Evolutionary conservation across 2,113 vertebrate genomes (phyloP).

Genomic region (Phylloscopus trochilus): DNA sequence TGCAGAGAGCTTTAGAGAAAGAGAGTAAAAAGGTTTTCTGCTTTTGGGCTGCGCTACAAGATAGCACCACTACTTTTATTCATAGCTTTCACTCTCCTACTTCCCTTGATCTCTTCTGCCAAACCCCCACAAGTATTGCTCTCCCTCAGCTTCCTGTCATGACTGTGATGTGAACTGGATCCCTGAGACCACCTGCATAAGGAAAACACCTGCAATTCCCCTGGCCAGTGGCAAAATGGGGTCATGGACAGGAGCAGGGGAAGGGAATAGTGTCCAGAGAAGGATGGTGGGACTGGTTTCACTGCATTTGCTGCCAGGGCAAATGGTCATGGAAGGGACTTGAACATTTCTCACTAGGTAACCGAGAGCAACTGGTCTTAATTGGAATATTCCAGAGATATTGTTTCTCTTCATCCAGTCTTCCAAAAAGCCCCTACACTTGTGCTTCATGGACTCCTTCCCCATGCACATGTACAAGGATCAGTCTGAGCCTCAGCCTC

Average conservation of each 20-base stretch:
- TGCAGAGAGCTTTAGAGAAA: not conserved
- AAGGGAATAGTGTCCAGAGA: not conserved
- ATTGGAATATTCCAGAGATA: not conserved
- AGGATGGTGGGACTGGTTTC: not conserved
- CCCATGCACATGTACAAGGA: rapidly evolving
- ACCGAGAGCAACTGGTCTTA: not conserved
- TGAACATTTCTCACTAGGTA: not conserved
- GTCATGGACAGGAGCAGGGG: not conserved
- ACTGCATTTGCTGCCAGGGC: not conserved
- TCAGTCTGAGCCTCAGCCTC: not conserved
- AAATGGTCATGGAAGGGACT: not conserved
- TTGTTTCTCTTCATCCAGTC: not conserved
- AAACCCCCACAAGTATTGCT: not conserved
- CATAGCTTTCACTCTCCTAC: not conserved
- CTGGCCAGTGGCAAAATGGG: not conserved
- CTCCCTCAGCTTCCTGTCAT: not conserved
- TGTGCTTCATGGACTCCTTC: not conserved
- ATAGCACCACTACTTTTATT: not conserved
- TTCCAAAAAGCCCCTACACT: not conserved
- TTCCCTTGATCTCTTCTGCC: not conserved
- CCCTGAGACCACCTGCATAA: not conserved
- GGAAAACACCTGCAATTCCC: not conserved
- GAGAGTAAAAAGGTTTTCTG: not conserved
- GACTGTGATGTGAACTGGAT: not conserved
- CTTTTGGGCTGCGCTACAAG: rapidly evolving